Conservation (phyloP, 1,140 invertebrate genomes). For the Octopus bimaculoides region DNA sequence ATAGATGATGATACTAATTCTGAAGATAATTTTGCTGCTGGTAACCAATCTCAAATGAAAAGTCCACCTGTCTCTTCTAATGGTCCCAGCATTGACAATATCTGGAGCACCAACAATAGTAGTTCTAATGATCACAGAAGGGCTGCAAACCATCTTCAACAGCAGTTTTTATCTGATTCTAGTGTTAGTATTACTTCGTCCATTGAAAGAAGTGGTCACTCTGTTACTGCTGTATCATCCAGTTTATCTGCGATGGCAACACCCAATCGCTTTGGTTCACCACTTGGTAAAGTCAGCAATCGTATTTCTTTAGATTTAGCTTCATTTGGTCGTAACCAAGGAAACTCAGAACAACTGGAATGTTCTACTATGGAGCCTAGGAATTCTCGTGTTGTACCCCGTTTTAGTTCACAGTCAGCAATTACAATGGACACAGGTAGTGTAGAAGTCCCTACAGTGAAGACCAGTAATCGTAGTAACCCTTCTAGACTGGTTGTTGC, state of each 20-base stretch:
- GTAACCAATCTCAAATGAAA: background rate
- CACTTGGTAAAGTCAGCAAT: background rate
- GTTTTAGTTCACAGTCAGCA: background rate
- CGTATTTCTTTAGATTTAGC: background rate
- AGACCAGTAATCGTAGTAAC: background rate
- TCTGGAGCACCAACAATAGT: background rate
- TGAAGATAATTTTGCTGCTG: conserved; percentile 3
- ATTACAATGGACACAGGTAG: background rate
- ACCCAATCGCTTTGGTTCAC: background rate
- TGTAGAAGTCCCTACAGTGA: background rate
- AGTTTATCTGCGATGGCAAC: background rate
- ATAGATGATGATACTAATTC: conserved; percentile 11
- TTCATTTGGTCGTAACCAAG: background rate
- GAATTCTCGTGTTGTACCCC: background rate
- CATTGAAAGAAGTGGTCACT: background rate
- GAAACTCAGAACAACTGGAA: background rate
- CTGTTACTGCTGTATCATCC: background rate
- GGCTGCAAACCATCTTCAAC: background rate
- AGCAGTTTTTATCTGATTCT: background rate
- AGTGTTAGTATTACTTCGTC: background rate
- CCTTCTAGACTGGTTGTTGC: background rate
- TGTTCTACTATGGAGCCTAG: background rate
- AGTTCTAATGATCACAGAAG: background rate
- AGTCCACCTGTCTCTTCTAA: background rate
- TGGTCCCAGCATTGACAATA: background rate